Evolutionary conservation across 2,797 vertebrate genomes (phyloP), one percentile per base, ranked within the genome.

Genomic region (Gambelia wislizenii): DNA sequence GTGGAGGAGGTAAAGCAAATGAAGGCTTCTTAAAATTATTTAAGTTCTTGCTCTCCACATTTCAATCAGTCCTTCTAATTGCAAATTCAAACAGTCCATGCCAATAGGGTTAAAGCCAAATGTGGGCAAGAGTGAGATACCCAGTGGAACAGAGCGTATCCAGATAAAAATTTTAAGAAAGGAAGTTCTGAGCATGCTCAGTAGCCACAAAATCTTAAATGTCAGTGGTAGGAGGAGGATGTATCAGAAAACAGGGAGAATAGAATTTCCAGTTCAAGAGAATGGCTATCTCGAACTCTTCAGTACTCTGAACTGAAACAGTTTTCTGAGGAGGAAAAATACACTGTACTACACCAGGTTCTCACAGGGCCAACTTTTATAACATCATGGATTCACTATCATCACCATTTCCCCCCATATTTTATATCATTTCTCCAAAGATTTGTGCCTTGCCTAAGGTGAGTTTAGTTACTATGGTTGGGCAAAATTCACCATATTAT

Each of bases 11-110:
- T 36, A 52, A 87, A 67, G 70, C 30, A 77, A 76, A 83, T 64
- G 80, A 88, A 30, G 14, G 0, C 42, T 87, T 87, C 25, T 25
- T 20, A 44, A 67, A 87, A 82, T 64, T 87, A 22, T 80, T 54
- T 81, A 59, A 75, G 12, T 64, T 84, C n/a, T 6, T 77, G 27
- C 18, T 14, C 36, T 67, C 36, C 39, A n/a, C 18, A 42, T 67
- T 77, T 67, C 59, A 79, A 22, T 52, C 12, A 42, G 20, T 81
- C 22, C 36, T 22, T 59, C n/a, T 81, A 81, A 81, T 13, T 61
- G 54, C 1, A 59, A 27, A 61, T 12, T 61, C 54, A 61, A 22
- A 36, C 47, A 49, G 18, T 13, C 33, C 2, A 2, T 69, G 82
- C 5, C 67, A 52, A 4, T 4, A 84, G 18, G 33, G 36, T 8